Evolutionary conservation across 2,113 vertebrate genomes (phyloP).

Genomic region (Aspiorhynchus laticeps): DNA sequence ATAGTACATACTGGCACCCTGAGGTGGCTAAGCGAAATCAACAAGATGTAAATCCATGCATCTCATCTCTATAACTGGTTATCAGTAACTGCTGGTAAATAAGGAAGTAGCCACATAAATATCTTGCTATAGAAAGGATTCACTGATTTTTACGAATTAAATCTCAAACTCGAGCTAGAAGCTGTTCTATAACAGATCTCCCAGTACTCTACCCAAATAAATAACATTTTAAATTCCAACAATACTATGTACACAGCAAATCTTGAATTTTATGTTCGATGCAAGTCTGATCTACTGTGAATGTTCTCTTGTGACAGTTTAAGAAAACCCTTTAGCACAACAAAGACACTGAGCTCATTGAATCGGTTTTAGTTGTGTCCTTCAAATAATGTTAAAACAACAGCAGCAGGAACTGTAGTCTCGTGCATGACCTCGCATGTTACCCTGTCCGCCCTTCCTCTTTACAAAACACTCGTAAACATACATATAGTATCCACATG

Average conservation of each 20-base stretch:
- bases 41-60: background rate
- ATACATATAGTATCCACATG: background rate
- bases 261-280: too few relatives aligned
- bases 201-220: background rate
- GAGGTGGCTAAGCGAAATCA: background rate
- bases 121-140: background rate
- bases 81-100: background rate
- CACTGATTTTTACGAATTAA: background rate
- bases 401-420: background rate
- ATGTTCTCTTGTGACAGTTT: slow-evolving; percentile 2
- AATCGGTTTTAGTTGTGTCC: background rate
- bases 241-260: background rate
- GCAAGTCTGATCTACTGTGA: background rate
- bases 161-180: background rate
- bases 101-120: background rate
- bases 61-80: background rate
- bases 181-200: too few relatives aligned
- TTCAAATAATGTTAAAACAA: slow-evolving; percentile 2
- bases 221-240: background rate
- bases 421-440: slow-evolving; percentile 14
- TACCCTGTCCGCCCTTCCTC: background rate
- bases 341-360: background rate
- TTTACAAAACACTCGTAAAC: background rate
- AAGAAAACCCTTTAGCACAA: background rate
- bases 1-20: background rate